Percentiles rank a stretch among this genome's conserved stretches.
Conservation (phyloP, 2,113 vertebrate genomes). For the Halichoeres trimaculatus region DNA sequence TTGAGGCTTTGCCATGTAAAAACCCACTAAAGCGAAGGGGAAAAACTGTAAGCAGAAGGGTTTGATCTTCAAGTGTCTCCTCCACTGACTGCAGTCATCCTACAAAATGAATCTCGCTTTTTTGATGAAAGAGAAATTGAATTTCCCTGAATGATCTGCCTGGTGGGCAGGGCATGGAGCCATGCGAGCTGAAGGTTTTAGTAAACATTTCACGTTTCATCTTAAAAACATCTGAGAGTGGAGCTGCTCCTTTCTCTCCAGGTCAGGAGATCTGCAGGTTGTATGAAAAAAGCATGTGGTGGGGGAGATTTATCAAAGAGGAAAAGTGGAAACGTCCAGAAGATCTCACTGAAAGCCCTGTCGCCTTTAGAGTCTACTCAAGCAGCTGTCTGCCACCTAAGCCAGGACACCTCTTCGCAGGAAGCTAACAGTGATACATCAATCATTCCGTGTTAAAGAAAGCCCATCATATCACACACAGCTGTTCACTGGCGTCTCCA, state of each 20-base stretch:
- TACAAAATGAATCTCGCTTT: slow-evolving; percentile 50
- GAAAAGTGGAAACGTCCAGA: background rate
- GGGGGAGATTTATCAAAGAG: background rate
- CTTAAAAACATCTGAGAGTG: slow-evolving; percentile 15
- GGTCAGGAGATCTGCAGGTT: background rate
- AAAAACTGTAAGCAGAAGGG: slow-evolving; percentile 23
- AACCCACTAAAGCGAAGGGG: slow-evolving; percentile 8
- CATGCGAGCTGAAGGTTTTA: slow-evolving; percentile 16
- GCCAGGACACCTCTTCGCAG: background rate
- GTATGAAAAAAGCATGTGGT: background rate
- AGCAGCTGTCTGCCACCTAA: background rate
- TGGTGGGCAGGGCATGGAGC: slow-evolving; percentile 4
- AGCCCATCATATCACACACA: slow-evolving; percentile 3
- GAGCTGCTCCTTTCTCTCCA: background rate
- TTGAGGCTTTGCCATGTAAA: slow-evolving; percentile 13
- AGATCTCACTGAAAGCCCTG: background rate
- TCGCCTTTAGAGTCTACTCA: background rate
- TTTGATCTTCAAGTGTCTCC: slow-evolving; percentile 57
- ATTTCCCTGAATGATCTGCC: slow-evolving; percentile 49
- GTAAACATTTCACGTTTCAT: slow-evolving; percentile 56
- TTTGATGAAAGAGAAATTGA: slow-evolving; percentile 59
- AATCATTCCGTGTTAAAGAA: slow-evolving; percentile 8
- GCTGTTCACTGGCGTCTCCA: slow-evolving; percentile 6
- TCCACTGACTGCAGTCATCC: slow-evolving; percentile 24
- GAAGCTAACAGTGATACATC: background rate